Evolutionary conservation across 2,888 invertebrate species (phyloP).

Genomic region (Luffia ferchaultella): DNA sequence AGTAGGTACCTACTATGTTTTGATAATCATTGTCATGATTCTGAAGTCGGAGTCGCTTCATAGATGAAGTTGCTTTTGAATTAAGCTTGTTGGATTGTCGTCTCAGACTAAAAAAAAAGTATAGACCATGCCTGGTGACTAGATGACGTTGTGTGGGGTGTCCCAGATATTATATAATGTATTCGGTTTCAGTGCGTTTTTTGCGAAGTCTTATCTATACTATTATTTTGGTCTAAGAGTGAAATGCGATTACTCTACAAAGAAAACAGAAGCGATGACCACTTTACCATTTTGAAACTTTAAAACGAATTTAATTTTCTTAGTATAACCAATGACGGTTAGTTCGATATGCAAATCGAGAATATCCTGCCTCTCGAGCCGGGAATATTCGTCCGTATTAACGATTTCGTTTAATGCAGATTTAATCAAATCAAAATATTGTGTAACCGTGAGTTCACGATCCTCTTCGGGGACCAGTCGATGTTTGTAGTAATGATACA

Average conservation of each 20-base stretch:
- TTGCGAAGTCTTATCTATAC: too few species aligned
- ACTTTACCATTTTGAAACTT: neutral
- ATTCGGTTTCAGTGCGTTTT: too few species aligned
- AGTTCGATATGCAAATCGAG: neutral
- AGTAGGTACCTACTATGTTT: too few species aligned
- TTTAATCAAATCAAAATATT: neutral
- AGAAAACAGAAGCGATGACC: neutral
- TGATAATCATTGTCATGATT: too few species aligned
- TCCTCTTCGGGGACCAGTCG: neutral
- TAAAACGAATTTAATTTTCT: neutral
- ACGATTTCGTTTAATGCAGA: neutral
- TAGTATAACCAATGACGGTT: neutral
- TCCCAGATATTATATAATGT: too few species aligned
- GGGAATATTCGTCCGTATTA: neutral
- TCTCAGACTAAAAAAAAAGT: too few species aligned
- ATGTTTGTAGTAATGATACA: neutral
- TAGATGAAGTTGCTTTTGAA: too few species aligned
- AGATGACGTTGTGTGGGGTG: too few species aligned
- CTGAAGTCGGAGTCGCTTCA: too few species aligned
- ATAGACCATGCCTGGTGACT: too few species aligned
- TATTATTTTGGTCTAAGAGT: too few species aligned
- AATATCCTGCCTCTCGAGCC: neutral
- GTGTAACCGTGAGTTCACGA: neutral
- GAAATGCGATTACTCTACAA: neutral
- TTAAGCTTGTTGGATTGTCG: too few species aligned